A percentile compares a stretch with the other conserved stretches of the same genome.
These are phyloP conservation scores for Coryphaenoides rupestris DNA, from an alignment of 2,113 vertebrate species.

Conservation along the genomic window DNA sequence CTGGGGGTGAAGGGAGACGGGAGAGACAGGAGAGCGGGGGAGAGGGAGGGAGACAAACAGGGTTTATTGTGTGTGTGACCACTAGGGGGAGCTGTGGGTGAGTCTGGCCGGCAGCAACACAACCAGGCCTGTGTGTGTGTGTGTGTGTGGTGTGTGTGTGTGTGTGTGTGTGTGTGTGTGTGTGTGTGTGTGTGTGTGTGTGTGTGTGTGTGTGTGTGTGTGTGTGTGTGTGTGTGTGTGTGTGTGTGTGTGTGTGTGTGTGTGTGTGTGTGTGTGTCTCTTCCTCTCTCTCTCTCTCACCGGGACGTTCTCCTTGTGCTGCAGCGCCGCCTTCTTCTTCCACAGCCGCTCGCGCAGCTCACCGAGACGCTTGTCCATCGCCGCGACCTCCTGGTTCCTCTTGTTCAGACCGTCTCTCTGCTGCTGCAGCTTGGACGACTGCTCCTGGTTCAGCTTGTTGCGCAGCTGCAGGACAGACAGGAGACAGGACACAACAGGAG, in stretches of 20 bases:
- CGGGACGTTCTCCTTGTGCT: slow-evolving; percentile 92
- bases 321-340: slow-evolving; percentile 97
- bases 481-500: background rate
- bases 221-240: background rate
- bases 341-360: slow-evolving; percentile 93
- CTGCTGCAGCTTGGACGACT: slow-evolving; percentile 91
- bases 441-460: slow-evolving; percentile 96
- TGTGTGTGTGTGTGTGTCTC: no score
- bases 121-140: no score
- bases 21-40: no score
- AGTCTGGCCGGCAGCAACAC: slow-evolving; percentile 8
- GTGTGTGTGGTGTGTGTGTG: no score
- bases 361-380: slow-evolving; percentile 92
- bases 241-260: no score
- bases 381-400: slow-evolving; percentile 89
- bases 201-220: background rate
- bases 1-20: background rate
- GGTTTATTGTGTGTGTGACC: slow-evolving; percentile 25
- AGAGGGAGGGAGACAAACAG: slow-evolving; percentile 36
- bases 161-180: no score
- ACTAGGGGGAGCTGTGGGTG: slow-evolving; percentile 43
- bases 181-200: no score
- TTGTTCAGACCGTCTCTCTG: slow-evolving; percentile 95
- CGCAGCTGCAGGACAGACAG: slow-evolving; percentile 73
- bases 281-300: slow-evolving; percentile 70